Evolutionary conservation across 1,140 invertebrate genomes (phyloP).

Genomic region (Neodiprion virginianus): DNA sequence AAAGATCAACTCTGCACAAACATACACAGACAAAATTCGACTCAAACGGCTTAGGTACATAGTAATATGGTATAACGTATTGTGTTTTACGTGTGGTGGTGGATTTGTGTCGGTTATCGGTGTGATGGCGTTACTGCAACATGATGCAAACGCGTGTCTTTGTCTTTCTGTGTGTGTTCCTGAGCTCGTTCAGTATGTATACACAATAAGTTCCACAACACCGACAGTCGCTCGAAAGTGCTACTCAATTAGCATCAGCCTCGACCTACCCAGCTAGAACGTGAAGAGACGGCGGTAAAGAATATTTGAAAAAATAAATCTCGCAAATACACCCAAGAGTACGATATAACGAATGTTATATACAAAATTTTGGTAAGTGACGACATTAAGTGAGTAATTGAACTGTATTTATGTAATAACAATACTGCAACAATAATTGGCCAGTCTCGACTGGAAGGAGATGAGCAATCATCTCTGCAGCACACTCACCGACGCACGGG

Average conservation of each 20-base stretch:
- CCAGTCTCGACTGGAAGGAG: neutral
- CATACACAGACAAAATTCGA: neutral
- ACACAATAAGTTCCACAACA: slow-evolving; percentile 40
- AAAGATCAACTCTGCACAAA: neutral
- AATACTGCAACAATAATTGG: neutral
- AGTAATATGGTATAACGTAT: no score
- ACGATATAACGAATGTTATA: neutral
- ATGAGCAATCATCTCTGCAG: neutral
- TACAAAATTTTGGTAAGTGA: neutral
- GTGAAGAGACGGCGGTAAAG: neutral
- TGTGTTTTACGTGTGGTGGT: no score
- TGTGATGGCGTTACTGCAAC: no score
- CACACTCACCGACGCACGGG: slow-evolving; percentile 86
- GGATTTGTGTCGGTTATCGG: no score
- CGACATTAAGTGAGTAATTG: neutral
- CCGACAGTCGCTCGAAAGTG: slow-evolving; percentile 35
- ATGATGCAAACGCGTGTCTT: neutral
- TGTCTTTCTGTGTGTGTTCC: neutral
- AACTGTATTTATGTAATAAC: neutral
- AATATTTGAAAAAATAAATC: neutral
- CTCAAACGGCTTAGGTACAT: neutral
- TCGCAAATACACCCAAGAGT: neutral
- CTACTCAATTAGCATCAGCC: slow-evolving; percentile 14
- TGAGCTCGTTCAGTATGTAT: neutral
- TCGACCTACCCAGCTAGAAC: slow-evolving; percentile 6